Conservation (phyloP, 1,140 invertebrate species). For the Protaetia brevitarsis region DNA sequence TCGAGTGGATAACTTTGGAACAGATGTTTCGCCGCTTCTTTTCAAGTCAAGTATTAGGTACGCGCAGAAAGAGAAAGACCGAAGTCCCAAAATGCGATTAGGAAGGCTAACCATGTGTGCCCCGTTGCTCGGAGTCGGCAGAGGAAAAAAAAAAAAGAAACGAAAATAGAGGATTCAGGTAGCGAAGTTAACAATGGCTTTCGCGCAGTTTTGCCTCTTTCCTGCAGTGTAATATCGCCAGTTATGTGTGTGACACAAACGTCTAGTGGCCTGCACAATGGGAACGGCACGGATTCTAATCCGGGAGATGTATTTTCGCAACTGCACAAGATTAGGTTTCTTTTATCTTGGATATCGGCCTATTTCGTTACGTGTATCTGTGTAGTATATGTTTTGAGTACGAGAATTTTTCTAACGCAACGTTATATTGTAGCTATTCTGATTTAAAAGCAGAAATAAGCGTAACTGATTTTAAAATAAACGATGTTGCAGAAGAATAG, state of each 20-base stretch:
- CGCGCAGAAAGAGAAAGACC: background rate
- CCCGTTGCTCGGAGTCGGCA: background rate
- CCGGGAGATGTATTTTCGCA: conserved; percentile 14
- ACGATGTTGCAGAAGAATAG: too few relatives aligned
- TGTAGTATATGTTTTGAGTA: too few relatives aligned
- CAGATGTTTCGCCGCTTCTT: background rate
- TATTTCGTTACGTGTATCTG: conserved; percentile 6
- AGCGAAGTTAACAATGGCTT: background rate
- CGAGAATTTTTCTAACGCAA: too few relatives aligned
- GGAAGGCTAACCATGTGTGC: background rate
- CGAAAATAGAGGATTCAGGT: background rate
- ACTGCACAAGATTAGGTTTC: conserved; percentile 13
- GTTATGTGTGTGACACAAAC: conserved; percentile 3
- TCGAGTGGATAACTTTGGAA: background rate
- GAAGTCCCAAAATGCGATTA: conserved; percentile 2
- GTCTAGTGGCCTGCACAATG: background rate
- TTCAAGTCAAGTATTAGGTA: conserved; percentile 14
- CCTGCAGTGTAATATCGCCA: conserved; percentile 3
- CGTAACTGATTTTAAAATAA: too few relatives aligned
- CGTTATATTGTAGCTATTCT: too few relatives aligned
- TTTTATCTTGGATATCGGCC: background rate
- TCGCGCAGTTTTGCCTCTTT: background rate
- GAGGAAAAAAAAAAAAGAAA: background rate
- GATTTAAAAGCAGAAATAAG: too few relatives aligned
- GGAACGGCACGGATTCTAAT: conserved; percentile 2